These are phyloP conservation scores for Lamprologus speciosus DNA, from an alignment of 2,113 vertebrate genomes.

Conservation along the genomic window DNA sequence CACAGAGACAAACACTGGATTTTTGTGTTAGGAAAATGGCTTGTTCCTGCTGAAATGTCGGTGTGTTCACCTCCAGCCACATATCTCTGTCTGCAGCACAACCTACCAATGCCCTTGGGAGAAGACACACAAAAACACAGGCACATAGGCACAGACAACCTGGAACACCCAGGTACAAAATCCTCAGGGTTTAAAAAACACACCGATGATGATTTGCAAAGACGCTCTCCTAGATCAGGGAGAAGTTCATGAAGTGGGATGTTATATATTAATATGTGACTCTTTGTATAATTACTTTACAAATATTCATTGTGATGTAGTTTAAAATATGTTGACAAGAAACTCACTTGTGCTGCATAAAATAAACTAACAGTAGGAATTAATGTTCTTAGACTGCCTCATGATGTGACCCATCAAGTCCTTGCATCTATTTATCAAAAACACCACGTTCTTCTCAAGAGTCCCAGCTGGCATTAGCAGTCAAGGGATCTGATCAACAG, in stretches of 20 bases:
- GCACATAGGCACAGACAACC: neutral
- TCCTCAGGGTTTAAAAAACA: neutral
- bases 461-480: neutral
- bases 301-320: neutral
- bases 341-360: neutral
- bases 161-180: neutral
- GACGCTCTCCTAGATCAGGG: neutral
- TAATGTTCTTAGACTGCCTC: neutral
- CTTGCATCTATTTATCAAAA: neutral
- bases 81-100: slow-evolving; percentile 27
- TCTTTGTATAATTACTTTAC: neutral
- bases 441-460: neutral
- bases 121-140: neutral
- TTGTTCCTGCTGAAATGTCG: slow-evolving; percentile 41
- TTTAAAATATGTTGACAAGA: neutral
- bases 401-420: neutral
- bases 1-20: slow-evolving; percentile 27
- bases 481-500: neutral
- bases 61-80: slow-evolving; percentile 24
- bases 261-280: neutral
- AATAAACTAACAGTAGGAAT: neutral
- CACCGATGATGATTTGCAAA: neutral
- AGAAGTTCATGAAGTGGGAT: neutral
- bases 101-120: slow-evolving; percentile 37
- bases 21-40: neutral